Percentiles rank a stretch among this genome's conserved stretches.
Conservation (phyloP, 2,113 vertebrate species). For the Lophura nycthemera region DNA sequence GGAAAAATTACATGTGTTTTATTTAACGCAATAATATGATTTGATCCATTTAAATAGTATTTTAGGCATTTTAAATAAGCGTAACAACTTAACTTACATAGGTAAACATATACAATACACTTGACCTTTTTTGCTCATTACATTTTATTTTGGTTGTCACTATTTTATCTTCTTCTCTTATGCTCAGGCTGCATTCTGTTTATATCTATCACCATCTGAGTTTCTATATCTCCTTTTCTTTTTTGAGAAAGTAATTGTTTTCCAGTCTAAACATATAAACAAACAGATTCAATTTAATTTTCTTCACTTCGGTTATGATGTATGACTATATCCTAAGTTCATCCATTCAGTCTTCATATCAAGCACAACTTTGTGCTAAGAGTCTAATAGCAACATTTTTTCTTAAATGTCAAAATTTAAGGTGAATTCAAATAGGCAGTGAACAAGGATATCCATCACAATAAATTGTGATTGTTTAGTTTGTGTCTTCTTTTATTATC, state of each 20-base stretch:
- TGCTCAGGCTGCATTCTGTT: background rate
- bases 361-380: background rate
- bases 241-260: background rate
- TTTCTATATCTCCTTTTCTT: background rate
- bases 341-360: slow-evolving; percentile 1
- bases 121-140: background rate
- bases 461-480: slow-evolving; percentile 6
- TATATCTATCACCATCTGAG: background rate
- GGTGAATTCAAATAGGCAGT: background rate
- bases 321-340: slow-evolving; percentile 14
- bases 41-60: background rate
- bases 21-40: background rate
- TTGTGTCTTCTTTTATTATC: background rate
- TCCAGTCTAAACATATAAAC: background rate
- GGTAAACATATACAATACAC: background rate
- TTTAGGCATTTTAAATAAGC: background rate
- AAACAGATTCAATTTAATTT: slow-evolving; percentile 33
- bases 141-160: background rate
- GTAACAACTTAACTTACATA: background rate
- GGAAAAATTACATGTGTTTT: background rate
- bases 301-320: slow-evolving; percentile 20
- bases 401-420: slow-evolving; percentile 37
- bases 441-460: slow-evolving; percentile 30
- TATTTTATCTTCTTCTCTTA: background rate
- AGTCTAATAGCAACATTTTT: background rate